Conservation (phyloP, 1,140 invertebrate species). For the Penaeus japonicus region DNA sequence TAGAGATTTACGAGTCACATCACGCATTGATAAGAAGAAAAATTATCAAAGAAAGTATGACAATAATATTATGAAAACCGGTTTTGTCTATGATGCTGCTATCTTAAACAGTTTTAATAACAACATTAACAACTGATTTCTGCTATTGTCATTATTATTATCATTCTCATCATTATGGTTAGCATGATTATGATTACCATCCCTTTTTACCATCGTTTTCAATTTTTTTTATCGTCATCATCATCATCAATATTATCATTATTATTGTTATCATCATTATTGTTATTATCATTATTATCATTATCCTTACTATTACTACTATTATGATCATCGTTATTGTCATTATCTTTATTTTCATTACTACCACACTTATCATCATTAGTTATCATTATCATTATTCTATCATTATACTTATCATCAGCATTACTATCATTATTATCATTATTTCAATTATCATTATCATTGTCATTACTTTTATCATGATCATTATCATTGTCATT, state of each 20-base stretch:
- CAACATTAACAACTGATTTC: no score
- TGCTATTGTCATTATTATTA: no score
- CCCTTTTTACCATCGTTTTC: no score
- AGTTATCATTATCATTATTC: neutral
- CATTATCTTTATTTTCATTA: neutral
- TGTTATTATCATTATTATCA: neutral
- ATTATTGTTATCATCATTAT: neutral
- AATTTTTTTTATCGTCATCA: no score
- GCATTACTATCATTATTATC: neutral
- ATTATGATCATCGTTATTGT: neutral
- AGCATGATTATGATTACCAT: no score
- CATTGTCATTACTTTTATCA: neutral
- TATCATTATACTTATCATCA: neutral
- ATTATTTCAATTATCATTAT: neutral
- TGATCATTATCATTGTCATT: neutral
- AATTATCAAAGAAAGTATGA: no score
- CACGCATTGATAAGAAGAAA: no score
- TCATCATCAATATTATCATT: neutral
- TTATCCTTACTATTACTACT: neutral
- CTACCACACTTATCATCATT: neutral
- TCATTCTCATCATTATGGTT: neutral
- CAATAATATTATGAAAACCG: no score
- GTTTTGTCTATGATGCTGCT: no score
- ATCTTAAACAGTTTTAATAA: no score
- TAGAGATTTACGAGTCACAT: no score